Evolutionary conservation across 2,797 vertebrate genomes (phyloP).

Genomic region (Cyprinella venusta): DNA sequence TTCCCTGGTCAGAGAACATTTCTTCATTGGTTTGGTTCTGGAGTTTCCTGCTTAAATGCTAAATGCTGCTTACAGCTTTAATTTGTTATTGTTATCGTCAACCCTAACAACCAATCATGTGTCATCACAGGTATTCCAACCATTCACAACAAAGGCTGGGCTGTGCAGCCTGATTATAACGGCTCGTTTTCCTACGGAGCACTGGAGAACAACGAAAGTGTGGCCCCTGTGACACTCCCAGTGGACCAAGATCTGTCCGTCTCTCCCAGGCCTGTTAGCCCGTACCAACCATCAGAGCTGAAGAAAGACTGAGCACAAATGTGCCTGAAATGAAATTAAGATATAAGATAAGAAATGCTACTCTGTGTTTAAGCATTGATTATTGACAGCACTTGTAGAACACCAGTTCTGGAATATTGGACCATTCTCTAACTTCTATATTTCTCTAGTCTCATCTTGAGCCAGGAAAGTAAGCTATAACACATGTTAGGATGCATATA

Average conservation of each 20-base stretch:
- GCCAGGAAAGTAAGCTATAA: neutral
- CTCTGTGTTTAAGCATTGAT: constrained; percentile 22
- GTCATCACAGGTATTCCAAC: constrained; percentile 84
- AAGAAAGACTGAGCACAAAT: constrained; percentile 79
- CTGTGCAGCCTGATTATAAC: constrained; percentile 88
- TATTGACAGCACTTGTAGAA: neutral
- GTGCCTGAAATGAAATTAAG: neutral
- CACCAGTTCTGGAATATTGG: neutral
- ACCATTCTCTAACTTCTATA: neutral
- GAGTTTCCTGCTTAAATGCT: no score
- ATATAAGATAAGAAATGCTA: neutral
- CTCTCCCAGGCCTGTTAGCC: constrained; percentile 56
- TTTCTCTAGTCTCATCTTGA: constrained; percentile 1
- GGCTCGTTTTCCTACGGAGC: constrained; percentile 93
- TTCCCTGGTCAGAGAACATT: no score
- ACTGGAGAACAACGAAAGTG: constrained; percentile 89
- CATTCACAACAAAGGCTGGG: constrained; percentile 87
- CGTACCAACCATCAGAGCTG: constrained; percentile 75
- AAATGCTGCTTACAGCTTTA: no score
- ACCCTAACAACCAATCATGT: neutral
- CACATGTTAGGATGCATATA: neutral
- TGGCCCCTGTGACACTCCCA: constrained; percentile 79
- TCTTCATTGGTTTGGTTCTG: no score
- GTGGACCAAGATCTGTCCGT: constrained; percentile 76
- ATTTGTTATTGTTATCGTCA: neutral